These are phyloP conservation scores for Tapirus terrestris DNA, from an alignment of 2,113 vertebrate species.

Conservation along the genomic window DNA sequence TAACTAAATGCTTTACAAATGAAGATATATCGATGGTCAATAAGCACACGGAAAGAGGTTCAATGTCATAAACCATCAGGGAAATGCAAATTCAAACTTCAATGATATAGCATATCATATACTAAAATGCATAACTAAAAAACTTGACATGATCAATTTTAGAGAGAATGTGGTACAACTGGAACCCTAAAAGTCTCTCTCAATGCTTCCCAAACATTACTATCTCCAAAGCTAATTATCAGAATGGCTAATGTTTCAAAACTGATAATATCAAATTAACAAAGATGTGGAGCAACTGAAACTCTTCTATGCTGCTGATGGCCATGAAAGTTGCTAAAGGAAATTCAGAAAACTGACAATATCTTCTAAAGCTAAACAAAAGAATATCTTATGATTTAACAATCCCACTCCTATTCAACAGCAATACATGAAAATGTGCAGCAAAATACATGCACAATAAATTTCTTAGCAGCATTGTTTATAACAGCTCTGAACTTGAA, in stretches of 20 bases:
- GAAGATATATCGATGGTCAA: background rate
- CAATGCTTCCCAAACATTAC: background rate
- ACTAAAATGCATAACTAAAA: background rate
- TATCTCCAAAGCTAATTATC: background rate
- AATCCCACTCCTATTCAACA: background rate
- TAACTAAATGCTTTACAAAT: background rate
- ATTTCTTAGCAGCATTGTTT: background rate
- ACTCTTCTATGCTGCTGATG: background rate
- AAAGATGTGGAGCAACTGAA: background rate
- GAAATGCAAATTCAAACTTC: background rate
- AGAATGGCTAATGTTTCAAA: background rate
- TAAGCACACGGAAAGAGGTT: background rate
- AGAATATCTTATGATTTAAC: background rate
- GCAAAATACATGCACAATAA: background rate
- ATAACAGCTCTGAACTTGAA: background rate
- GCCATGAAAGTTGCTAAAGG: background rate
- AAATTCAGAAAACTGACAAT: background rate
- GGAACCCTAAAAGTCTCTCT: background rate
- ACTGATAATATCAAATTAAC: background rate
- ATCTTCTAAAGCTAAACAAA: background rate
- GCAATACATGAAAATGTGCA: background rate
- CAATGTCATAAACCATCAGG: background rate
- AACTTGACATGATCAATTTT: background rate
- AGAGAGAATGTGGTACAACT: background rate
- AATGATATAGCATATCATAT: background rate